These are phyloP conservation scores for Leptosomus discolor DNA, from an alignment of 2,113 vertebrate genomes.

Conservation along the genomic window DNA sequence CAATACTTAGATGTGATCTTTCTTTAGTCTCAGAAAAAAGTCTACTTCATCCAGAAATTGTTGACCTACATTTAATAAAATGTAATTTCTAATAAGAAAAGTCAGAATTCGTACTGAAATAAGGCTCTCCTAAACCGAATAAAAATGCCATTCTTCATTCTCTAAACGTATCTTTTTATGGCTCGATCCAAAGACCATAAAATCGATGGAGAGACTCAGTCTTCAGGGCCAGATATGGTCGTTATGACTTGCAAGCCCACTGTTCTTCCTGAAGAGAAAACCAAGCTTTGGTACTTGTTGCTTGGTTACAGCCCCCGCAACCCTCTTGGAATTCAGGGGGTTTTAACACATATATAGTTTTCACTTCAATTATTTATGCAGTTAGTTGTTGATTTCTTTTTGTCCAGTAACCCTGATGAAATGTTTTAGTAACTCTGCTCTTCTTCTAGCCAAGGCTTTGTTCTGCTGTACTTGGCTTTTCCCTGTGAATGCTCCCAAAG, in stretches of 20 bases:
- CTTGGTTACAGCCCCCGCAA: not conserved
- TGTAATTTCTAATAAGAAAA: too few species aligned
- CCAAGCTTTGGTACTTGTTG: not conserved
- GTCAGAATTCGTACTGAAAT: not conserved
- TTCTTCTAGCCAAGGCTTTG: not conserved
- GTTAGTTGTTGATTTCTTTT: not conserved
- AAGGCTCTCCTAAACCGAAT: not conserved
- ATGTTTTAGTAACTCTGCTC: not conserved
- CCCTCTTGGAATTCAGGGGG: not conserved
- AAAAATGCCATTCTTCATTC: not conserved
- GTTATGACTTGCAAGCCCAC: not conserved
- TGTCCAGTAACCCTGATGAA: not conserved
- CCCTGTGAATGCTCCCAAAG: not conserved
- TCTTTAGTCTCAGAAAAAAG: not conserved
- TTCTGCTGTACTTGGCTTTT: not conserved
- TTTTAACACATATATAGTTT: not conserved
- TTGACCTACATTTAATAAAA: not conserved
- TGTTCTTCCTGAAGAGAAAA: not conserved
- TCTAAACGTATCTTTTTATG: not conserved
- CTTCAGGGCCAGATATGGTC: not conserved
- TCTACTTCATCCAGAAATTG: not conserved
- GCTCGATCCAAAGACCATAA: not conserved
- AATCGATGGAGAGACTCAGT: not conserved
- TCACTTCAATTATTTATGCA: slow-evolving; percentile 31
- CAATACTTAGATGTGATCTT: not conserved